phyloP scores from a whole-genome alignment of 2,888 invertebrate species.

The Noctua janthe region DNA sequence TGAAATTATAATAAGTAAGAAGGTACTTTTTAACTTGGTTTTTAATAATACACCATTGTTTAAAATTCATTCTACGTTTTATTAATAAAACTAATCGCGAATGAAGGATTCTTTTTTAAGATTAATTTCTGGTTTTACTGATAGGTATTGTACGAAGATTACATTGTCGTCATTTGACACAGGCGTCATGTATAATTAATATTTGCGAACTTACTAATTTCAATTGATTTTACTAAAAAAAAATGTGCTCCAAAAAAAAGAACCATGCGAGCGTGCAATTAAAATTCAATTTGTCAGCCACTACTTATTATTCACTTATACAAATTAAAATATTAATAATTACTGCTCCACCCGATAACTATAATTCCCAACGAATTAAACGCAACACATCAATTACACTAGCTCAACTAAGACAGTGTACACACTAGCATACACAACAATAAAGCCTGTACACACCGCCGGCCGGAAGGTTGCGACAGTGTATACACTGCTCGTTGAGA shows the following conservation, averaged over 20 bases:
- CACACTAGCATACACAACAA: slow-evolving; percentile 57
- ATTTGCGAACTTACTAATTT: no score
- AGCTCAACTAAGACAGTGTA: slow-evolving; percentile 45
- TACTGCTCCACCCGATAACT: not conserved
- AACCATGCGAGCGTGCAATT: not conserved
- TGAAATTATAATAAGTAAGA: not conserved
- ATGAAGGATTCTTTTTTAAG: no score
- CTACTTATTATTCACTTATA: not conserved
- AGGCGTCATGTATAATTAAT: no score
- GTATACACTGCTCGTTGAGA: slow-evolving; percentile 70
- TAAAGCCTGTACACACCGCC: slow-evolving; percentile 58
- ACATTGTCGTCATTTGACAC: no score
- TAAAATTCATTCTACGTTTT: not conserved
- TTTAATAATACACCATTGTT: not conserved
- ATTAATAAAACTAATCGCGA: not conserved
- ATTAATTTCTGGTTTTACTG: no score
- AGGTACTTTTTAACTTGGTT: not conserved
- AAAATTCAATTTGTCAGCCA: slow-evolving; percentile 9
- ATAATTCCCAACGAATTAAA: slow-evolving; percentile 34
- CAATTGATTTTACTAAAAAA: not conserved
- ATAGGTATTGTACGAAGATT: not conserved
- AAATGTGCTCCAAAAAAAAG: not conserved
- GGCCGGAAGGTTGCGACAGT: slow-evolving; percentile 67
- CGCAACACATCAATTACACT: slow-evolving; percentile 50
- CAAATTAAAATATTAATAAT: slow-evolving; percentile 11